These are phyloP conservation scores for Lota lota DNA, from an alignment of 2,113 vertebrate species.

Conservation along the genomic window DNA sequence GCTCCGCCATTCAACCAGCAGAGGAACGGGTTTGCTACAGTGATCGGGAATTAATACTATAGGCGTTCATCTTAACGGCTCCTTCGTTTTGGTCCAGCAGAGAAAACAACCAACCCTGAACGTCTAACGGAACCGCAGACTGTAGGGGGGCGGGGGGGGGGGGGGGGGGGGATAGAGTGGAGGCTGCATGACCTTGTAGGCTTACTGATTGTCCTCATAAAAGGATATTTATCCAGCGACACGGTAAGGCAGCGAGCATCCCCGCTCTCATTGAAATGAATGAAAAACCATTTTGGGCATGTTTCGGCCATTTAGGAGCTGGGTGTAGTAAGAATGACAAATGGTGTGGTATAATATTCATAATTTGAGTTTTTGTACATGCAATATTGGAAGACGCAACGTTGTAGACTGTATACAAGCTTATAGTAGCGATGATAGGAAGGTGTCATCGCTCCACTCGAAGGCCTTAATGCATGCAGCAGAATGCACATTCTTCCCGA, in stretches of 20 bases:
- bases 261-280: background rate
- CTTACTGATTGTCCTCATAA: conserved; percentile 56
- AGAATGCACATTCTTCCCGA: conserved; percentile 24
- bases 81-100: conserved; percentile 1
- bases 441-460: conserved; percentile 7
- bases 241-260: conserved; percentile 62
- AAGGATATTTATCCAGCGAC: conserved; percentile 45
- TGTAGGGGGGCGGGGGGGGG: conserved; percentile 10
- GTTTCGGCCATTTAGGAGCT: too few relatives aligned
- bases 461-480: conserved; percentile 48
- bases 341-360: too few relatives aligned
- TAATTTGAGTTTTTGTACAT: too few relatives aligned
- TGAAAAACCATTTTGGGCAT: too few relatives aligned
- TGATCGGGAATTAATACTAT: conserved; percentile 32
- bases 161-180: background rate
- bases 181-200: conserved; percentile 52
- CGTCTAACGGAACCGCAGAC: background rate
- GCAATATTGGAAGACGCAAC: too few relatives aligned
- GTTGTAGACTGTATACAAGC: too few relatives aligned
- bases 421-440: conserved; percentile 1
- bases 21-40: conserved; percentile 34
- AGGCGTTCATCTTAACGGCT: conserved; percentile 12
- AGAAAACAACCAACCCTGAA: background rate
- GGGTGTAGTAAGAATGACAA: too few relatives aligned
- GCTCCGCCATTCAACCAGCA: conserved; percentile 9